phyloP scores from a whole-genome alignment of 1,140 invertebrate species.

The Samia ricini region DNA sequence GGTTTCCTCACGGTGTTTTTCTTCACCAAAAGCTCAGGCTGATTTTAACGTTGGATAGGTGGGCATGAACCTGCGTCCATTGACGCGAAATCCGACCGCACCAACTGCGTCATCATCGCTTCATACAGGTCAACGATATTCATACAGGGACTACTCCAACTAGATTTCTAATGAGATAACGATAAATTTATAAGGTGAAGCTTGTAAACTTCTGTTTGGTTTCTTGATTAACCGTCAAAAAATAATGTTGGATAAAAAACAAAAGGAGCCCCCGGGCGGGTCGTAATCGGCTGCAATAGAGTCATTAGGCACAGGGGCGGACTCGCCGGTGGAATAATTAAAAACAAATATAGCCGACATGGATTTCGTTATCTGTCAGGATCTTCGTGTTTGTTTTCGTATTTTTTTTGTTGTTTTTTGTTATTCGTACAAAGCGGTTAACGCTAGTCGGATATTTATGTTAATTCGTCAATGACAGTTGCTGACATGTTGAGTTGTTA shows the following conservation, averaged over 20 bases:
- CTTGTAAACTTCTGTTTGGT: neutral
- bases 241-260: constrained; percentile 50
- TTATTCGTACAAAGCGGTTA: neutral
- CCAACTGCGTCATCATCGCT: too few species aligned
- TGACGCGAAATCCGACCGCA: too few species aligned
- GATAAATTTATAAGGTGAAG: neutral
- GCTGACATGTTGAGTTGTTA: neutral
- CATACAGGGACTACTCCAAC: too few species aligned
- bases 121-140: too few species aligned
- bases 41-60: too few species aligned
- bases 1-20: too few species aligned
- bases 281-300: constrained; percentile 67
- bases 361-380: constrained; percentile 62
- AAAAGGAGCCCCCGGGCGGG: constrained; percentile 47
- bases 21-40: too few species aligned
- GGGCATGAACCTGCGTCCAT: too few species aligned
- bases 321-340: constrained; percentile 68
- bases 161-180: too few species aligned
- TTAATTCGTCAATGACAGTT: neutral
- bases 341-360: constrained; percentile 74
- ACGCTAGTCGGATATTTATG: neutral
- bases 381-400: constrained; percentile 15
- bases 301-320: constrained; percentile 73
- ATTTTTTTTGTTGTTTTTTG: constrained; percentile 10
- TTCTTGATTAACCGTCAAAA: constrained; percentile 40